These are phyloP conservation scores for Parazoanthus swiftii DNA, from an alignment of 92 coral and sea anemone genomes.

Conservation along the genomic window DNA sequence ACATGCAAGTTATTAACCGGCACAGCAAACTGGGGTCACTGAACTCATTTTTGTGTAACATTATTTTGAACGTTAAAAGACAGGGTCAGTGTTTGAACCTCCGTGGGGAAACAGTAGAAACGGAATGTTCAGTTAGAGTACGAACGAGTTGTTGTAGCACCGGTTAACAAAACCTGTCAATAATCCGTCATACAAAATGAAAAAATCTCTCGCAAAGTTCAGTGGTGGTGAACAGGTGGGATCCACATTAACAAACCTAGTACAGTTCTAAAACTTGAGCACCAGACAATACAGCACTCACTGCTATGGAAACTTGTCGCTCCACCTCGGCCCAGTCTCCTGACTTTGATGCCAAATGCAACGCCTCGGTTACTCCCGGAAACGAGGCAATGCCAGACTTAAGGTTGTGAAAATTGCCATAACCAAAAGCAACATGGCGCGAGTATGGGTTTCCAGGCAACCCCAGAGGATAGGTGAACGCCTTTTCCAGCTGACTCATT, in stretches of 20 bases:
- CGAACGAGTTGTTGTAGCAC: no score
- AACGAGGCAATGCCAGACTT: slow-evolving; percentile 60
- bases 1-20: no score
- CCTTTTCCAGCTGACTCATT: slow-evolving; percentile 80
- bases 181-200: no score
- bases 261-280: slow-evolving; percentile 29
- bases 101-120: no score
- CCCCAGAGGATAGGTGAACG: slow-evolving; percentile 80
- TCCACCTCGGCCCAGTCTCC: slow-evolving; percentile 82
- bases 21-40: no score
- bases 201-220: no score
- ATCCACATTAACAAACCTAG: neutral
- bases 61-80: no score
- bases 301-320: slow-evolving; percentile 76
- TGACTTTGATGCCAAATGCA: slow-evolving; percentile 59
- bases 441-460: slow-evolving; percentile 76
- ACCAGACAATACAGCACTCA: slow-evolving; percentile 57
- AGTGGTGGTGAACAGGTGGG: neutral
- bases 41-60: no score
- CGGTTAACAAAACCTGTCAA: no score
- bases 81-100: no score
- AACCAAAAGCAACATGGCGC: slow-evolving; percentile 87
- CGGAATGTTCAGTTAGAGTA: no score
- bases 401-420: slow-evolving; percentile 71
- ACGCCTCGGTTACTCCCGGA: slow-evolving; percentile 84